Conservation (phyloP, 35 echinoderm and acorn worm genomes). For the Apostichopus japonicus region DNA sequence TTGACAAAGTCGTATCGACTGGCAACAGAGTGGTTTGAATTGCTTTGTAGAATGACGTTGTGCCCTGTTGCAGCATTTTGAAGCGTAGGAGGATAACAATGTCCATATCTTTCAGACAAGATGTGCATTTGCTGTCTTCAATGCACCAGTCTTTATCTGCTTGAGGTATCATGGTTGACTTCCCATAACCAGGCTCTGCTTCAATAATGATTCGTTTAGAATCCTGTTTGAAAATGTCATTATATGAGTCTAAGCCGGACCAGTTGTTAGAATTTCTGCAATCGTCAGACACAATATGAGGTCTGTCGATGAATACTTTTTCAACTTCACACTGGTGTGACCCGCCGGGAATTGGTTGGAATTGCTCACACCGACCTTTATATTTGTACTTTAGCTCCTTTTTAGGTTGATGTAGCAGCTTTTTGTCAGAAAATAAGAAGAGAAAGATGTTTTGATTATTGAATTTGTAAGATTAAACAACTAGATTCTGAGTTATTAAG, state of each 20-base stretch:
- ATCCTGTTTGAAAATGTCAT: constrained; percentile 9
- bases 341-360: constrained; percentile 17
- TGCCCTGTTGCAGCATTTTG: not conserved
- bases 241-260: not conserved
- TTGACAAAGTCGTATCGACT: not conserved
- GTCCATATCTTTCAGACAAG: not conserved
- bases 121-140: not conserved
- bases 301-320: constrained; percentile 17
- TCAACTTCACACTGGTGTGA: not conserved
- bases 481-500: too few species aligned
- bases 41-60: constrained; percentile 1
- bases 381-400: constrained; percentile 4
- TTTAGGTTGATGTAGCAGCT: not conserved
- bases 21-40: not conserved
- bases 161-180: constrained; percentile 33
- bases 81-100: constrained; percentile 13
- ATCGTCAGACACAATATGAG: not conserved
- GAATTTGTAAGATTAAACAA: too few species aligned
- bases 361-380: not conserved
- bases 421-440: not conserved
- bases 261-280: not conserved
- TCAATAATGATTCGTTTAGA: constrained; percentile 8
- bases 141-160: constrained; percentile 23
- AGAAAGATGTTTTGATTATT: too few species aligned
- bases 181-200: constrained; percentile 15